Conservation (phyloP, 2,113 vertebrate genomes). For the Dolichallabes microphthalmus region DNA sequence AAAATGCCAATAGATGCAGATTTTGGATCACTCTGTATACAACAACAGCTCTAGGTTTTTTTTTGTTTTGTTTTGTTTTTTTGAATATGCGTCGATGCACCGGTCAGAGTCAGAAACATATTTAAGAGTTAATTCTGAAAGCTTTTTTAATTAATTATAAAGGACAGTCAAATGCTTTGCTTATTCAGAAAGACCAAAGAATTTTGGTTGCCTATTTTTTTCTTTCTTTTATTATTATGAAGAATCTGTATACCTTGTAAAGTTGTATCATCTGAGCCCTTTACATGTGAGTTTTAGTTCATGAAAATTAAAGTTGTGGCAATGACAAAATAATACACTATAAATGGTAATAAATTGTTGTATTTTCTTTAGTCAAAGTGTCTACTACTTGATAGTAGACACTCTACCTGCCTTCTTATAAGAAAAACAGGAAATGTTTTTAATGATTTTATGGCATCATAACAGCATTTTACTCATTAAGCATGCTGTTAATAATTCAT, state of each 20-base stretch:
- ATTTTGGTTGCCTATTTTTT: not conserved
- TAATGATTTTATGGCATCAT: not conserved
- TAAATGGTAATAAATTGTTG: not conserved
- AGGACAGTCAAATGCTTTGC: not conserved
- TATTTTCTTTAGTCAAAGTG: not conserved
- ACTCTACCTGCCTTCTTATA: not conserved
- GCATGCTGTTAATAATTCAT: not conserved
- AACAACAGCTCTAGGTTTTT: too few relatives aligned
- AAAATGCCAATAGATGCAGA: too few relatives aligned
- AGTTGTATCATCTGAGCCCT: constrained; percentile 12
- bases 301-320: not conserved
- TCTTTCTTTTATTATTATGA: not conserved
- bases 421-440: not conserved
- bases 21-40: too few relatives aligned
- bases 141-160: constrained; percentile 11
- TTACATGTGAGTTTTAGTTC: not conserved
- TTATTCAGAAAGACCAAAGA: not conserved
- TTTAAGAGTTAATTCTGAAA: constrained; percentile 15
- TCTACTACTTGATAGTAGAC: not conserved
- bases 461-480: not conserved
- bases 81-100: not conserved
- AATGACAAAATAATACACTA: constrained; percentile 21
- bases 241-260: constrained; percentile 19
- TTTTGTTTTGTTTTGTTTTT: not conserved
- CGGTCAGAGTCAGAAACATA: not conserved